Conservation (phyloP, 2,797 vertebrate genomes). For the Podargus strigoides region DNA sequence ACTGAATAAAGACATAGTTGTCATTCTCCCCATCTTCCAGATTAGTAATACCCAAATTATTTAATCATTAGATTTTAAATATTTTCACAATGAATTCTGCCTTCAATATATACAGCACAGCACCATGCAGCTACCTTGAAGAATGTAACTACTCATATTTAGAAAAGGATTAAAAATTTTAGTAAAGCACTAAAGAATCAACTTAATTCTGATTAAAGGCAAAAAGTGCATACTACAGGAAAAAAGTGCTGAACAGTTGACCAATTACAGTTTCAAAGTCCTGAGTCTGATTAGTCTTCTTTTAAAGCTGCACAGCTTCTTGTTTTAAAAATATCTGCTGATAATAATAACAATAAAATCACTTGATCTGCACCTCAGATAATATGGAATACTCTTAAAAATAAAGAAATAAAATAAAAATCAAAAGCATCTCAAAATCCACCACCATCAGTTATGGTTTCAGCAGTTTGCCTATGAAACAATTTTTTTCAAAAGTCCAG, state of each 20-base stretch:
- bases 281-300: not conserved
- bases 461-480: not conserved
- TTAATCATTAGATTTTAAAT: not conserved
- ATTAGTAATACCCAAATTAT: not conserved
- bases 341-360: not conserved
- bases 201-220: not conserved
- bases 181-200: not conserved
- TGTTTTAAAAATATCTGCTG: not conserved
- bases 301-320: not conserved
- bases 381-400: not conserved
- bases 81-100: not conserved
- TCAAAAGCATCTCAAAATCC: not conserved
- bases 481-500: not conserved
- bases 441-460: not conserved
- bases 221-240: not conserved
- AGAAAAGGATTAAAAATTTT: not conserved
- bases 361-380: not conserved
- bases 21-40: not conserved
- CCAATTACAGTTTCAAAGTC: not conserved
- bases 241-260: not conserved
- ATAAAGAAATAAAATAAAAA: not conserved
- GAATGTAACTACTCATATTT: not conserved
- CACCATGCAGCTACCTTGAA: not conserved
- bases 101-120: not conserved
- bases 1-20: not conserved